Evolutionary conservation across 2,888 invertebrate genomes (phyloP).

Genomic region (Polymixis lichenea): DNA sequence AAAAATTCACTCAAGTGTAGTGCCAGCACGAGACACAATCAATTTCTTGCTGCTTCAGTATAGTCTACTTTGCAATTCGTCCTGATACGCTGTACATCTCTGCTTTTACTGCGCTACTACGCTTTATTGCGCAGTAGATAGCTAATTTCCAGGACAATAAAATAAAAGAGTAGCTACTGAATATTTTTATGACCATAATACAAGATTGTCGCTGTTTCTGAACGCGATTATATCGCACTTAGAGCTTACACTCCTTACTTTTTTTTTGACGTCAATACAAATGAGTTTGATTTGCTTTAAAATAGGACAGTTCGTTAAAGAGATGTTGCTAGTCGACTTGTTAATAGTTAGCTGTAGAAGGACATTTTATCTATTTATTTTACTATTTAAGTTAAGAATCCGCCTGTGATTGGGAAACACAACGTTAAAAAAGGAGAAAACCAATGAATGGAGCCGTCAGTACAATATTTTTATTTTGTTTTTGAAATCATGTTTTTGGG

Average conservation of each 20-base stretch:
- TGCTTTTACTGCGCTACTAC: too few species aligned
- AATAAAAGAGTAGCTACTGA: too few species aligned
- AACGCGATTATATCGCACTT: background rate
- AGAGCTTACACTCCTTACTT: background rate
- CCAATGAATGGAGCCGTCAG: conserved; percentile 24
- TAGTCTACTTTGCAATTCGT: background rate
- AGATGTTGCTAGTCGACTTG: conserved; percentile 16
- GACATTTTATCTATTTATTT: conserved; percentile 9
- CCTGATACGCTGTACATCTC: too few species aligned
- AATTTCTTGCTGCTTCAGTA: background rate
- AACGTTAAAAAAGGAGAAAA: conserved; percentile 31
- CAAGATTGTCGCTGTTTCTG: too few species aligned
- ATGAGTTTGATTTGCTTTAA: conserved; percentile 22
- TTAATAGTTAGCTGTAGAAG: background rate
- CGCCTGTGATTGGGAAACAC: conserved; percentile 21
- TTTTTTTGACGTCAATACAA: background rate
- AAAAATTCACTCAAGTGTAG: background rate
- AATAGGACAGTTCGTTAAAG: conserved; percentile 18
- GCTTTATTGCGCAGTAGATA: too few species aligned
- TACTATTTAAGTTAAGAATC: conserved; percentile 40
- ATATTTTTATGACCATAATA: too few species aligned
- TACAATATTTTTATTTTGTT: conserved; percentile 6
- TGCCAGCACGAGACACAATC: background rate
- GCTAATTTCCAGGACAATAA: too few species aligned
- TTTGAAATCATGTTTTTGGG: background rate